These are phyloP conservation scores for Pangasius macronema DNA, from an alignment of 2,797 vertebrate species.

Conservation along the genomic window DNA sequence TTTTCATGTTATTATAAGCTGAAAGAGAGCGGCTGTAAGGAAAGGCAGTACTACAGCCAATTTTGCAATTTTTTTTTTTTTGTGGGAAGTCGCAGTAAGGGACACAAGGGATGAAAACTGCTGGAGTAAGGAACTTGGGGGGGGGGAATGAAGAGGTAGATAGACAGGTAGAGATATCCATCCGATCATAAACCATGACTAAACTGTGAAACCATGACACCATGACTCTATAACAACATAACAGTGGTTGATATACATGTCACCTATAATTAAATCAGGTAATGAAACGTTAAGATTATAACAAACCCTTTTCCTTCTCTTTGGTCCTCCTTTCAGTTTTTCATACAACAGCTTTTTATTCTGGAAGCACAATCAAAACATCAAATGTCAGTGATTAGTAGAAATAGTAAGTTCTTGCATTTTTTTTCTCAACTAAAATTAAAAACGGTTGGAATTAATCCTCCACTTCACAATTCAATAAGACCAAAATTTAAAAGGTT, in stretches of 20 bases:
- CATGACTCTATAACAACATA: too few species aligned
- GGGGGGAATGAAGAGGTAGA: background rate
- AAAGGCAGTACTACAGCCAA: background rate
- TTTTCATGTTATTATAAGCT: background rate
- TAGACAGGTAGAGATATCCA: background rate
- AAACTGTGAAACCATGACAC: background rate
- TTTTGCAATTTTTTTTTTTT: too few species aligned
- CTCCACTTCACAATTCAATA: background rate
- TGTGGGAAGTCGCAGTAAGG: background rate
- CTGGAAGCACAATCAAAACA: conserved; percentile 69
- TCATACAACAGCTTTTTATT: conserved; percentile 93
- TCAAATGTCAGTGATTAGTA: conserved; percentile 19
- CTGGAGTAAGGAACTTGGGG: background rate
- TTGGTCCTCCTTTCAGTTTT: conserved; percentile 88
- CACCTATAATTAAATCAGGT: conserved; percentile 32
- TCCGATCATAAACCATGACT: background rate
- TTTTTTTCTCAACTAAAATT: background rate
- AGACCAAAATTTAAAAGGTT: background rate
- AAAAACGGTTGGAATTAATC: background rate
- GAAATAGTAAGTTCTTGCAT: background rate
- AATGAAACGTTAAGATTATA: conserved; percentile 1
- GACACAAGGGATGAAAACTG: background rate
- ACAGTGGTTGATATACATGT: background rate
- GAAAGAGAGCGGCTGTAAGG: background rate
- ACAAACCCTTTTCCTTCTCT: conserved; percentile 90